Evolutionary conservation across 2,888 invertebrate genomes (phyloP), one percentile per base, ranked within the genome.

Genomic region (Drosophila nr. medialis): DNA sequence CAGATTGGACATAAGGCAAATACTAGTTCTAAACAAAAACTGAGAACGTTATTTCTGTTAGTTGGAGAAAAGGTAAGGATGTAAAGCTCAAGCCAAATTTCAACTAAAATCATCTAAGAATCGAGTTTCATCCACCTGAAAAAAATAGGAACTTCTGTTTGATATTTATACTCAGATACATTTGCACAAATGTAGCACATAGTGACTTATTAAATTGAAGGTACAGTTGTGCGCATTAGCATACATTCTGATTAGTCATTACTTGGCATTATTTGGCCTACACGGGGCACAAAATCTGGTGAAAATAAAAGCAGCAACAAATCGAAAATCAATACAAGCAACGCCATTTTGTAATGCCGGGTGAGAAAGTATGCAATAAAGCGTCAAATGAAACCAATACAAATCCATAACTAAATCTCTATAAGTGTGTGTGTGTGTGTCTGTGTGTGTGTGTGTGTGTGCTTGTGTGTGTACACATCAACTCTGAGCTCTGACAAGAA

Each of bases 341-440:
- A 78, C 86, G 87, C 86, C 86, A 86, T 86, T 86, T 86, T 86
- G 83, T 70, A 70, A 50, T 34, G 72, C 60, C 32, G 49, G 67
- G 72, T 77, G 78, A 24, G 40, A 15, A 40, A 51, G 30, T 18
- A 34, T 54, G 60, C 50, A 63, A 55, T 62, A 75, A 81, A 74
- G 68, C 83, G 63, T 72, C 77, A 78, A 86, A 78, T 69, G 61
- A 79, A 83, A 86, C 83, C 83, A 88, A 89, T 86, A 90, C 86
- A 76, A 82, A 79, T 77, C 77, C 89, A 84, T 90, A 90, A 85
- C 87, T 80, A 90, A 89, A 86, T 69, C 68, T 66, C 32, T 56
- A 27, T 61, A 27, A 42, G 24, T 58, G 36, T 54, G 40, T 59
- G 56, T 54, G 36, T 56, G 36, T 71, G 55, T 48, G 50, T 73